Evolutionary conservation across 2,113 vertebrate genomes (phyloP), one percentile per base, ranked within the genome.

Genomic region (Menura novaehollandiae): DNA sequence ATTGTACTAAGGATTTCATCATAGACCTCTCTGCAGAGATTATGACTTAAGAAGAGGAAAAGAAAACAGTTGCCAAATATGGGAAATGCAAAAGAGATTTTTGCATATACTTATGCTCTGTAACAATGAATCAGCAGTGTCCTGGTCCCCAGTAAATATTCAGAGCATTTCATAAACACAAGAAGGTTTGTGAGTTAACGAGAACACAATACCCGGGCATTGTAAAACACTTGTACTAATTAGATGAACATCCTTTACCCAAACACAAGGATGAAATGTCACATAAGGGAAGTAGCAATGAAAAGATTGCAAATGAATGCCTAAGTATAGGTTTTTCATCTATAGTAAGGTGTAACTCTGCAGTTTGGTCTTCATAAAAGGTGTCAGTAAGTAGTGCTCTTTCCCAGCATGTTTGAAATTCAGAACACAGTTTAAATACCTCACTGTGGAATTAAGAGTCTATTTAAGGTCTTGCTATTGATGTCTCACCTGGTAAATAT

Each of bases 401-500:
- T 88, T 55, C 41, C 32, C 76, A 77, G 82, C 20, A 13, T 32
- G 80, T 93, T 28, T 88, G 27, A 93, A 91, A 90, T 90, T 77
- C 67, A 77, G 69, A 46, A 20, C 55, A 71, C 59, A 49, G 20
- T 90, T 93, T 62, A 60, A 95, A 88, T 59, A 88, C 15, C 55
- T 91, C 62, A 37, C 56, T n/a, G 51, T 59, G 47, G 55, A 83
- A 69, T 59, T 88, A 74, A 71, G 35, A 86, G n/a, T 52, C 60
- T 86, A 19, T 63, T 93, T 93, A 93, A 88, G 39, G 39, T 56
- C 64, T 78, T 94, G 68, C 21, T 90, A 33, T 67, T 90, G 82
- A 74, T 88, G 60, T 35, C 74, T 94, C 85, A 88, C 88, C 64
- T 81, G 56, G 56, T 59, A 97, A 96, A 74, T 84, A 94, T 93